A percentile compares a stretch with the other conserved stretches of the same genome.
Conservation (phyloP, 2,888 invertebrate genomes). For the Agelastica alni region DNA sequence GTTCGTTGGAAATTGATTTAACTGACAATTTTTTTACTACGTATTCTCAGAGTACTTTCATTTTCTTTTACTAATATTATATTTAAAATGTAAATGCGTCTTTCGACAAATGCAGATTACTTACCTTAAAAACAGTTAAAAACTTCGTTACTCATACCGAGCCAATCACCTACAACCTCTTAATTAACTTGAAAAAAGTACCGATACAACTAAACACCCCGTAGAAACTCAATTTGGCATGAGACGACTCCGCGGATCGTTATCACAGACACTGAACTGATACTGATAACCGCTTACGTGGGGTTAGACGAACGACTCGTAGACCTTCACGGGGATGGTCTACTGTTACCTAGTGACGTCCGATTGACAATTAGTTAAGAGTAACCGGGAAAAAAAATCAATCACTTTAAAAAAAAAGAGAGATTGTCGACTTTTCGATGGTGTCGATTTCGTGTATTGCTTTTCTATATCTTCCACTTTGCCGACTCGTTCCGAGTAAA, state of each 20-base stretch:
- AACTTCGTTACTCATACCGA: slow-evolving; percentile 1
- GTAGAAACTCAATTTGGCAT: background rate
- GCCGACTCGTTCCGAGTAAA: slow-evolving; percentile 2
- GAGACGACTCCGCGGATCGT: slow-evolving; percentile 8
- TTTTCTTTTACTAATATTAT: no score
- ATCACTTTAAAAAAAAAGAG: slow-evolving; percentile 6
- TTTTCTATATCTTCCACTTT: slow-evolving; percentile 18
- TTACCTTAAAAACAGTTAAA: slow-evolving; percentile 1
- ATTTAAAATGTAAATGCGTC: no score
- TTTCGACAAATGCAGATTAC: no score
- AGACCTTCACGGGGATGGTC: slow-evolving; percentile 18
- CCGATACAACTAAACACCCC: background rate
- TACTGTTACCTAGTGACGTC: slow-evolving; percentile 17
- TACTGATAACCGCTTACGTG: slow-evolving; percentile 29
- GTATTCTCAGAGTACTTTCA: no score
- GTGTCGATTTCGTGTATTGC: slow-evolving; percentile 7
- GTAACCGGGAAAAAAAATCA: slow-evolving; percentile 18
- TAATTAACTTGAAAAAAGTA: background rate
- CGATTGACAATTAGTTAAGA: slow-evolving; percentile 16
- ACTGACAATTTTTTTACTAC: no score
- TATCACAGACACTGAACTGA: slow-evolving; percentile 24
- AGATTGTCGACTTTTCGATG: slow-evolving; percentile 8
- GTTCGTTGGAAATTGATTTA: no score
- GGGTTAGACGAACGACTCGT: slow-evolving; percentile 17
- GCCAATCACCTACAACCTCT: background rate